Conservation (phyloP, 92 coral and sea anemone genomes). For the Paramuricea clavata region DNA sequence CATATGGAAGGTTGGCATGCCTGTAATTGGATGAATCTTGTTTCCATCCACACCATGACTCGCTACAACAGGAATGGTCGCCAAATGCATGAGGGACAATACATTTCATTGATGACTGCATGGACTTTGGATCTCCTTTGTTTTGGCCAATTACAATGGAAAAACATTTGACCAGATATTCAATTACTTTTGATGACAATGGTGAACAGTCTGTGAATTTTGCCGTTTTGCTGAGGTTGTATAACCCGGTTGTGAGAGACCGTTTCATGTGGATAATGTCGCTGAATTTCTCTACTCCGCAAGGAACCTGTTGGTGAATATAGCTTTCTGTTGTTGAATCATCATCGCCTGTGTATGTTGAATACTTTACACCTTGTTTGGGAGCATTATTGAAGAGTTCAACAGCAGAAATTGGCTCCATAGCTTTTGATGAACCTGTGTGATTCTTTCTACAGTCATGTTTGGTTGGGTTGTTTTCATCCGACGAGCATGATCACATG, state of each 20-base stretch:
- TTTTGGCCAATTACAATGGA: background rate
- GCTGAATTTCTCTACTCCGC: background rate
- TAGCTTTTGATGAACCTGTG: conserved; percentile 70
- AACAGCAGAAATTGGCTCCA: too few relatives aligned
- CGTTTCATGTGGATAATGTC: too few relatives aligned
- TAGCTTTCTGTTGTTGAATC: conserved; percentile 25
- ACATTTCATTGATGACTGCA: background rate
- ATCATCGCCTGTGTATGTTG: conserved; percentile 46
- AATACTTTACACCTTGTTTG: conserved; percentile 49
- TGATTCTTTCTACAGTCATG: conserved; percentile 76
- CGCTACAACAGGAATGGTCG: too few relatives aligned
- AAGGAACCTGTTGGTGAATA: background rate
- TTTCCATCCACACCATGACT: background rate
- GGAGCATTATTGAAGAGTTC: conserved; percentile 53
- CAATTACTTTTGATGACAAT: conserved; percentile 17
- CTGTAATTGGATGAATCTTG: background rate
- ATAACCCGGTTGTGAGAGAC: too few relatives aligned
- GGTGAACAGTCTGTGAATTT: conserved; percentile 21
- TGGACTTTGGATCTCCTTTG: conserved; percentile 3
- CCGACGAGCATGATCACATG: conserved; percentile 50
- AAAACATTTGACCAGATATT: conserved; percentile 14
- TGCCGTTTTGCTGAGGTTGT: too few relatives aligned
- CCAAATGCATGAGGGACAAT: background rate
- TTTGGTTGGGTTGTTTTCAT: background rate
- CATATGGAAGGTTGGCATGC: background rate